Evolutionary conservation across 2,113 vertebrate genomes (phyloP).

Genomic region (Halichoerus grypus): DNA sequence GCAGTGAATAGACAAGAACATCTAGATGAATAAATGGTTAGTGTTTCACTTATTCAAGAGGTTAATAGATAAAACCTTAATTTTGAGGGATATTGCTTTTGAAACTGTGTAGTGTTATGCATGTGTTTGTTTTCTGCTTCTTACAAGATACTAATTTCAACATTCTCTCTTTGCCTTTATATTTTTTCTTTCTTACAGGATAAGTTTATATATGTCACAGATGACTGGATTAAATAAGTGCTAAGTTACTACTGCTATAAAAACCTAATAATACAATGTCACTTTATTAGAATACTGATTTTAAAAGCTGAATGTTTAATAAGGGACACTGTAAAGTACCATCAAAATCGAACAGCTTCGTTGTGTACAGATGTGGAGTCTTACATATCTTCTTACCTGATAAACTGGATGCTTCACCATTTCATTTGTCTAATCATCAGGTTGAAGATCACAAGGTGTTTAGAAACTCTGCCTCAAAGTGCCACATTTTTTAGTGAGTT

Average conservation of each 20-base stretch:
- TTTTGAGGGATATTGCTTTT: conserved; percentile 76
- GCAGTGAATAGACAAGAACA: conserved; percentile 2
- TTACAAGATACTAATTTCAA: conserved; percentile 76
- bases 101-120: conserved; percentile 72
- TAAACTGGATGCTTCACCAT: conserved; percentile 76
- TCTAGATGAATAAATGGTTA: conserved; percentile 13
- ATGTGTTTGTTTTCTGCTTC: conserved; percentile 71
- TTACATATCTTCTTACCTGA: conserved; percentile 69
- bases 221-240: conserved; percentile 82
- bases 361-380: conserved; percentile 46
- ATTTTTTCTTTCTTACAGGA: conserved; percentile 74
- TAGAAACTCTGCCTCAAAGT: conserved; percentile 60
- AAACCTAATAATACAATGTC: conserved; percentile 69
- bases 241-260: conserved; percentile 82
- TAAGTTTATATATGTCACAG: conserved; percentile 74
- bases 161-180: conserved; percentile 74
- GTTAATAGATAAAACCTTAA: conserved; percentile 63
- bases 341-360: conserved; percentile 19
- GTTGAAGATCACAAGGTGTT: conserved; percentile 40
- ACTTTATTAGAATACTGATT: conserved; percentile 81
- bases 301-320: conserved; percentile 71
- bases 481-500: not conserved
- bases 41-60: conserved; percentile 1
- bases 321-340: conserved; percentile 68
- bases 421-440: conserved; percentile 61